Evolutionary conservation across 2,888 invertebrate species (phyloP).

Genomic region (Neoaliturus tenellus): DNA sequence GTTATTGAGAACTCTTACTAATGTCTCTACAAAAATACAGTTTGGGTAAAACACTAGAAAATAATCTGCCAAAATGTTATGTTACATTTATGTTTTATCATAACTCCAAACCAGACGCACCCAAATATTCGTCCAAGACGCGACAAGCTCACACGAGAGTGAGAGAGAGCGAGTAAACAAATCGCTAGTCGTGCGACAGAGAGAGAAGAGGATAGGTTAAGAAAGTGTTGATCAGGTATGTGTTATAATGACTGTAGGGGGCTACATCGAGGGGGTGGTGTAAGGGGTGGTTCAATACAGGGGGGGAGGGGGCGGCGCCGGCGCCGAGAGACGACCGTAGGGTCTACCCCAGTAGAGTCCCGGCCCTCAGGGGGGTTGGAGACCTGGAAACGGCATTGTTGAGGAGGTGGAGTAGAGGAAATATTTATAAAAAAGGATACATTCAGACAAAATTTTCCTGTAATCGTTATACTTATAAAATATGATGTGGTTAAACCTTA

Average conservation of each 20-base stretch:
- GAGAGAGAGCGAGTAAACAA: constrained; percentile 32
- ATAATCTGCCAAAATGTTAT: no score
- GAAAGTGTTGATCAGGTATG: constrained; percentile 53
- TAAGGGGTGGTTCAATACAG: constrained; percentile 42
- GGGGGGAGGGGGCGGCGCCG: constrained; percentile 29
- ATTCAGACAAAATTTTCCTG: no score
- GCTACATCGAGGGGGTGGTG: neutral
- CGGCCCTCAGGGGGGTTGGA: neutral
- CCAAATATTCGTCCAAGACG: no score
- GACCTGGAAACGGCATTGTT: neutral
- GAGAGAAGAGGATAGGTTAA: constrained; percentile 49
- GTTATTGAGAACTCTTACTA: no score
- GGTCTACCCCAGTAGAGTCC: neutral
- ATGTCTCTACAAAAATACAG: no score
- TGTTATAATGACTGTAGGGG: constrained; percentile 35
- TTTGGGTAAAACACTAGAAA: no score
- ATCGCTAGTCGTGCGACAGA: constrained; percentile 26
- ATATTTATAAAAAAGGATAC: no score
- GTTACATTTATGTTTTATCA: no score
- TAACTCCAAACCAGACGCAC: no score
- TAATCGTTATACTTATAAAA: no score
- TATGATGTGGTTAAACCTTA: no score
- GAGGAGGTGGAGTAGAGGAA: no score
- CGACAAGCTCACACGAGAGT: neutral
- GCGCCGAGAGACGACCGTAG: neutral